Conservation (phyloP, 2,888 invertebrate species). For the Pecten maximus region DNA sequence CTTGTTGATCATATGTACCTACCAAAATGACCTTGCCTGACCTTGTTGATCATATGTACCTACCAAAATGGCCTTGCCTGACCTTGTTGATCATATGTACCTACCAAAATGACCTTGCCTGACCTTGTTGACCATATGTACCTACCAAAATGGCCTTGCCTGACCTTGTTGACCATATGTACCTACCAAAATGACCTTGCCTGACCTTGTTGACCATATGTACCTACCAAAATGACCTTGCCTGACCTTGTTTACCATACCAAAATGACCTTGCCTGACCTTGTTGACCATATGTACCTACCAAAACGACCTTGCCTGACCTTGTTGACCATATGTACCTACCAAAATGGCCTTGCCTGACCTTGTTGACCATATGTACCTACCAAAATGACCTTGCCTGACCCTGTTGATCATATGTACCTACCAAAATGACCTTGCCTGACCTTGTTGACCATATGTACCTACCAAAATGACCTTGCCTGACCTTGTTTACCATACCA, state of each 20-base stretch:
- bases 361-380: neutral
- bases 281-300: too few relatives aligned
- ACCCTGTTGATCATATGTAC: neutral
- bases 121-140: neutral
- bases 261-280: neutral
- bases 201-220: neutral
- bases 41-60: neutral
- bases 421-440: neutral
- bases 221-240: neutral
- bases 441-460: too few relatives aligned
- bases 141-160: neutral
- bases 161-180: neutral
- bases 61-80: neutral
- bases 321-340: neutral
- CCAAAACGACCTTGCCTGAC: neutral
- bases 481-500: neutral
- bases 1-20: neutral
- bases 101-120: neutral
- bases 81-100: too few relatives aligned
- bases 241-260: neutral
- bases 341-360: neutral
- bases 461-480: neutral
- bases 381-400: neutral
- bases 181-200: neutral
- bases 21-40: neutral